phyloP scores from a whole-genome alignment of 2,888 invertebrate species.

The Pecten maximus region DNA sequence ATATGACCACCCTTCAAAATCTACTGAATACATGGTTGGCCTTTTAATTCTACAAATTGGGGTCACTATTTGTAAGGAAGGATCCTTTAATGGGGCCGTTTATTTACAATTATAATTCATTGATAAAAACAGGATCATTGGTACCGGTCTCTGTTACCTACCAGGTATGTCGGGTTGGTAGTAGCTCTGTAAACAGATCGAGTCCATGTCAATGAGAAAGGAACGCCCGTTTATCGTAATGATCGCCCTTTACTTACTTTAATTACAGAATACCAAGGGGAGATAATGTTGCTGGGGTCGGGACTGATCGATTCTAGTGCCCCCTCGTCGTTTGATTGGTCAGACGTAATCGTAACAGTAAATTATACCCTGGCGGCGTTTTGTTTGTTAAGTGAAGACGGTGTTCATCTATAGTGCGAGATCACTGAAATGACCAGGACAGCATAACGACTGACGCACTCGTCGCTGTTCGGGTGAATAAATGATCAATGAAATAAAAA shows the following conservation, averaged over 20 bases:
- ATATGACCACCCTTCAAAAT: not conserved
- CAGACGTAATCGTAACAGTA: too few relatives aligned
- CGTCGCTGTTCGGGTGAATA: too few relatives aligned
- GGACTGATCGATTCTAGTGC: not conserved
- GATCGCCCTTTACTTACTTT: not conserved
- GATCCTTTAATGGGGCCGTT: not conserved
- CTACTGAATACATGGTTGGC: not conserved
- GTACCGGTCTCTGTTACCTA: not conserved
- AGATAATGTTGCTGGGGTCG: not conserved
- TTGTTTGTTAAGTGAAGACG: too few relatives aligned
- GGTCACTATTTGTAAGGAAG: not conserved
- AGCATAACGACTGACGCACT: too few relatives aligned
- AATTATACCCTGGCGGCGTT: too few relatives aligned
- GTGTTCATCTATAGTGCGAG: too few relatives aligned
- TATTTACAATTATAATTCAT: conserved; percentile 26
- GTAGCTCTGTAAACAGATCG: not conserved
- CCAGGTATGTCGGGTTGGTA: not conserved
- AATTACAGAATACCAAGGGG: not conserved
- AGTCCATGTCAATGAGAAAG: not conserved
- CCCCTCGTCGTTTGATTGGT: too few relatives aligned
- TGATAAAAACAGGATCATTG: not conserved
- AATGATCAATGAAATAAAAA: too few relatives aligned
- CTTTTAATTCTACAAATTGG: not conserved
- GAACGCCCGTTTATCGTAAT: not conserved
- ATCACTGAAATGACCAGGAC: too few relatives aligned